These are phyloP conservation scores for Chloropsis cyanopogon DNA, from an alignment of 2,113 vertebrate genomes.

Conservation along the genomic window DNA sequence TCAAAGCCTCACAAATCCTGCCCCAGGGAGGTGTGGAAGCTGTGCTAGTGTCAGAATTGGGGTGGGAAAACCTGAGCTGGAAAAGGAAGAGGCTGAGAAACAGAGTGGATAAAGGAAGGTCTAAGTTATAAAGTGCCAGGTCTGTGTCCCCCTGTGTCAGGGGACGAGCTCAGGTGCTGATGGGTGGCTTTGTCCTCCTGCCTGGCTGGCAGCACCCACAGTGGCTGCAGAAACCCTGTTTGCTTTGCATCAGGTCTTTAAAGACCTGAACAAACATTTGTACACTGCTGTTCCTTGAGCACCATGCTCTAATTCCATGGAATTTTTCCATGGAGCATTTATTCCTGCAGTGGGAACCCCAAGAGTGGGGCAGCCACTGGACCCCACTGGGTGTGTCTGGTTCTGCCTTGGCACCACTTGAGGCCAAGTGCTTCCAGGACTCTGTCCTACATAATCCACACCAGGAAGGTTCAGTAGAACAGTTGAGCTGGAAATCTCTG, in stretches of 20 bases:
- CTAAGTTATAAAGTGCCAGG: no score
- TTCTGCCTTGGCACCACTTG: background rate
- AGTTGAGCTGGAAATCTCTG: background rate
- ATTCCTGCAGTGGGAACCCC: background rate
- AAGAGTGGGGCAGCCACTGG: background rate
- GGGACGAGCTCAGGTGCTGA: background rate
- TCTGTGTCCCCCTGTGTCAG: background rate
- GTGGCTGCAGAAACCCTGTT: fast-evolving
- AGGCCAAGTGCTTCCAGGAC: background rate
- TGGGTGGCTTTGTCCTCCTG: background rate
- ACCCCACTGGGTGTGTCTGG: background rate
- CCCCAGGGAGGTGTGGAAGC: background rate
- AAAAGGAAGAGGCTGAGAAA: no score
- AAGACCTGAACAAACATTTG: background rate
- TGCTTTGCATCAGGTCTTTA: background rate
- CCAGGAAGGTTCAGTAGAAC: background rate
- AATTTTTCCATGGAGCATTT: background rate
- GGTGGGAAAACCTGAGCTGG: no score
- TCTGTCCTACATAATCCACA: background rate
- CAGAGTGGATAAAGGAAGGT: no score
- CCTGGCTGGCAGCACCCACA: background rate
- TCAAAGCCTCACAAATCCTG: background rate
- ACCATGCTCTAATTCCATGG: background rate
- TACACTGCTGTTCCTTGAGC: background rate
- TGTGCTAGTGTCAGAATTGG: background rate